Evolutionary conservation across 2,797 vertebrate genomes (phyloP).

Genomic region (Sandelia bainsii): DNA sequence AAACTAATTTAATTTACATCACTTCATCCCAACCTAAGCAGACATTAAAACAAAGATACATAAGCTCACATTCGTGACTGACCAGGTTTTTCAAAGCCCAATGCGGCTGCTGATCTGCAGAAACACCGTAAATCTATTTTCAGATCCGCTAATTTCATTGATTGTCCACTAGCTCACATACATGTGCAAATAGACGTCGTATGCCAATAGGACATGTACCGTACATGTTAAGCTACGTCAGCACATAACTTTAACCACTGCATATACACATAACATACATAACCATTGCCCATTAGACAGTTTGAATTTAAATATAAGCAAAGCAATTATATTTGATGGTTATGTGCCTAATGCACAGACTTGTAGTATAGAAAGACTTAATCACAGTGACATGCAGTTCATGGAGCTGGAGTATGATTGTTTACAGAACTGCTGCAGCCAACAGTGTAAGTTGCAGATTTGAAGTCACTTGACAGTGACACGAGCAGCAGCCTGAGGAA

Average conservation of each 20-base stretch:
- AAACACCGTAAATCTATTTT: too few relatives aligned
- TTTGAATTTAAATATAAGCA: constrained; percentile 2
- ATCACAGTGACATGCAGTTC: constrained; percentile 1
- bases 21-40: constrained; percentile 26
- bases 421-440: not conserved
- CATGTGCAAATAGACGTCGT: constrained; percentile 26
- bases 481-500: not conserved
- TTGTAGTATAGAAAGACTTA: not conserved
- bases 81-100: too few relatives aligned
- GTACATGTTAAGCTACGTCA: constrained; percentile 35
- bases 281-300: not conserved
- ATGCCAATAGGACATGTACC: constrained; percentile 42
- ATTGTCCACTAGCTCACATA: not conserved
- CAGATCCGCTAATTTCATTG: too few relatives aligned
- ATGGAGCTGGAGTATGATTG: not conserved
- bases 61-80: not conserved
- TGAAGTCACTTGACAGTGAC: not conserved
- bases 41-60: constrained; percentile 22
- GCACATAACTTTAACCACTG: constrained; percentile 5
- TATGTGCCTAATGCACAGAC: not conserved
- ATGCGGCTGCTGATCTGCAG: too few relatives aligned
- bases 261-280: too few relatives aligned
- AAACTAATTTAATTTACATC: constrained; percentile 63
- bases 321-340: not conserved
- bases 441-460: not conserved